phyloP scores from a whole-genome alignment of 1,140 invertebrate species.

The Subanguina moxae region DNA sequence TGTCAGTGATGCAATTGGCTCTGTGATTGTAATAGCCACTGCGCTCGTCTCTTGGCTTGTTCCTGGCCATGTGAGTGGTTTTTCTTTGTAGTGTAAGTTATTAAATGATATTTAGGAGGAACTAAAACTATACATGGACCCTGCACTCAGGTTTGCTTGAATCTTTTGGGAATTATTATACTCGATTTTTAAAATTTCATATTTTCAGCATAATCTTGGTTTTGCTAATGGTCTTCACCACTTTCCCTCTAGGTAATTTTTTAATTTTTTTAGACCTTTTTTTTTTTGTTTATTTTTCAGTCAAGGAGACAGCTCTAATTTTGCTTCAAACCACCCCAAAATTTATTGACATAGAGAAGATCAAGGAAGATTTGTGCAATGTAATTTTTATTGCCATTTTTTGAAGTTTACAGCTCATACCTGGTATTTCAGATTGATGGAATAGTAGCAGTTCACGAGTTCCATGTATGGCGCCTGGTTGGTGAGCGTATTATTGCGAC shows the following conservation, averaged over 20 bases:
- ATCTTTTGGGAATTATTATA: background rate
- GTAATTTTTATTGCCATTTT: constrained; percentile 50
- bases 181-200: background rate
- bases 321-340: constrained; percentile 66
- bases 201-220: constrained; percentile 64
- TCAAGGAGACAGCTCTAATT: constrained; percentile 65
- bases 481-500: constrained; percentile 63
- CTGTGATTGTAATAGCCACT: constrained; percentile 85
- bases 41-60: constrained; percentile 84
- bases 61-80: constrained; percentile 64
- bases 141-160: constrained; percentile 71
- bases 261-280: constrained; percentile 18
- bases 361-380: constrained; percentile 61
- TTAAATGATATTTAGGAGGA: constrained; percentile 64
- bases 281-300: constrained; percentile 47
- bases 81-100: too few relatives aligned
- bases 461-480: constrained; percentile 66
- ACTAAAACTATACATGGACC: constrained; percentile 79
- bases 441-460: constrained; percentile 65
- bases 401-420: background rate
- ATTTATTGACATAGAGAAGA: constrained; percentile 62
- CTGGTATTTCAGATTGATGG: constrained; percentile 62
- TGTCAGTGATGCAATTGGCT: constrained; percentile 71
- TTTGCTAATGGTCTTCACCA: constrained; percentile 63
- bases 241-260: constrained; percentile 63